These are phyloP conservation scores for Rhagonycha lutea DNA, from an alignment of 2,888 invertebrate genomes.

Conservation along the genomic window DNA sequence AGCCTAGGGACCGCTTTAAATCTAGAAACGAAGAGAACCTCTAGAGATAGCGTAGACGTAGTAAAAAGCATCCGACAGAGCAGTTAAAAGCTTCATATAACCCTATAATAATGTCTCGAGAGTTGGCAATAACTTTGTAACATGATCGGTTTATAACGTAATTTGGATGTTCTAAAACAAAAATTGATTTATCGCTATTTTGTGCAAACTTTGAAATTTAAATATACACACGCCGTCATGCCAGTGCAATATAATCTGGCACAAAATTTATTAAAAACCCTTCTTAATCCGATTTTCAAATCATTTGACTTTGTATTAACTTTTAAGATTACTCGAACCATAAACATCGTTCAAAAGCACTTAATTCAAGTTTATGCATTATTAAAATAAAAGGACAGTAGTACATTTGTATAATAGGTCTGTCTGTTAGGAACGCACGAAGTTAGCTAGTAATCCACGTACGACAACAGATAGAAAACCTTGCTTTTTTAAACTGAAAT, in stretches of 20 bases:
- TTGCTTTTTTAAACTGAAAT: too few species aligned
- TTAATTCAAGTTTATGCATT: not conserved
- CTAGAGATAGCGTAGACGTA: conserved; percentile 38
- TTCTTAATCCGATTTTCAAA: not conserved
- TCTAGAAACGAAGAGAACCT: conserved; percentile 37
- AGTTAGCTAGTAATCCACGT: too few species aligned
- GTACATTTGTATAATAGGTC: too few species aligned
- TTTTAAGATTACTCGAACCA: not conserved
- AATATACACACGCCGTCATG: not conserved
- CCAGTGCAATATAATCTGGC: not conserved
- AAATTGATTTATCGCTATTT: not conserved
- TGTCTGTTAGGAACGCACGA: too few species aligned
- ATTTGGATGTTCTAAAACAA: conserved; percentile 3
- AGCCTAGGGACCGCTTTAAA: conserved; percentile 44
- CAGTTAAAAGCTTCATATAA: conserved; percentile 42
- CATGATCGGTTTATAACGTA: conserved; percentile 35
- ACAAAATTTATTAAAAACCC: not conserved
- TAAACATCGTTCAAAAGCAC: not conserved
- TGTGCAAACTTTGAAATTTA: not conserved
- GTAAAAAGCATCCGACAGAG: conserved; percentile 42
- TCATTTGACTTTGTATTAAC: not conserved
- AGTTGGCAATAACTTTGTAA: conserved; percentile 40
- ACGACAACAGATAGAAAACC: too few species aligned
- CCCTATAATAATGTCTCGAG: conserved; percentile 41
- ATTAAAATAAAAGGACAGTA: too few species aligned